phyloP scores from a whole-genome alignment of 2,113 vertebrate species.

The Acanthisitta chloris region DNA sequence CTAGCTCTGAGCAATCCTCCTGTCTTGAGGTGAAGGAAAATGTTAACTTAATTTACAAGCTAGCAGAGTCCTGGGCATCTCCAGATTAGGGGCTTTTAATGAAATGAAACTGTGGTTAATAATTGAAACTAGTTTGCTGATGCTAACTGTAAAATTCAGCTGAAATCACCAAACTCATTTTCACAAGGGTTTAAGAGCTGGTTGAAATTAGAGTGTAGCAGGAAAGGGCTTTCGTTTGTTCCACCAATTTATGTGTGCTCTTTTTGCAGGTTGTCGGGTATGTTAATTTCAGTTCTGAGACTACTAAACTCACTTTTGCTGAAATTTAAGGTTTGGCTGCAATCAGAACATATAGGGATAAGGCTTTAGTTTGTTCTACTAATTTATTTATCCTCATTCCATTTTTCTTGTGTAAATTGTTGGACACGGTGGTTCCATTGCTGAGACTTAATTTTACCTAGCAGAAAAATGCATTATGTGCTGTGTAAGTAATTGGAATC shows the following conservation, averaged over 20 bases:
- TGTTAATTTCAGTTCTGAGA: not conserved
- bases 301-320: not conserved
- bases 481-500: conserved; percentile 55
- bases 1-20: conserved; percentile 47
- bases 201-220: conserved; percentile 10
- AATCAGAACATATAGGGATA: not conserved
- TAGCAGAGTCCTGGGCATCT: conserved; percentile 4
- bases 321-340: conserved; percentile 32
- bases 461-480: conserved; percentile 60
- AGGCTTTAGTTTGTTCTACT: conserved; percentile 18
- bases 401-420: conserved; percentile 44
- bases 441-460: conserved; percentile 63
- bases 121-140: conserved; percentile 49
- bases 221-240: conserved; percentile 17
- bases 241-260: not conserved
- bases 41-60: conserved; percentile 61
- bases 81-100: conserved; percentile 58
- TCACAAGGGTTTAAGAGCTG: conserved; percentile 25
- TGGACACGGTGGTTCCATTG: conserved; percentile 48
- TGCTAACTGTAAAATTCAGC: conserved; percentile 40
- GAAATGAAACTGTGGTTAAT: conserved; percentile 52
- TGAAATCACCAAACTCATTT: conserved; percentile 50
- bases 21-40: conserved; percentile 55
- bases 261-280: not conserved
- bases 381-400: conserved; percentile 16